Base-by-base conservation (phyloP, 2,888 invertebrate species). In the Drosophila neotestacea region DNA sequence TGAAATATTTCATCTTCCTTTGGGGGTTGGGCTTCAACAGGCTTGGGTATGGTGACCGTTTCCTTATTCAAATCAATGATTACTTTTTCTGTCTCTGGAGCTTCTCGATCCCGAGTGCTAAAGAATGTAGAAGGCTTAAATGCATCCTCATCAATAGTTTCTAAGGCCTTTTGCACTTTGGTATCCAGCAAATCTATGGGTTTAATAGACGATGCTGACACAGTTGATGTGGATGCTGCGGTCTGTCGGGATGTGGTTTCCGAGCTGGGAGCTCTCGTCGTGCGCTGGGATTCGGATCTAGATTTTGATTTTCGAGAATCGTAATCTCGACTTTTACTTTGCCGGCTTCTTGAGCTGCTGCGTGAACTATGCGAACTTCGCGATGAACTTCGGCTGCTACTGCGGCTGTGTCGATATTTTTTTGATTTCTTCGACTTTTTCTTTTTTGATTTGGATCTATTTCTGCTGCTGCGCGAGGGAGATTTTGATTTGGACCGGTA, bases 41-140 rank as follows among this genome's bases (percentile, higher is more conserved):
- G 58, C 47, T 80, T 88, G 30, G 96, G 95, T 11, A 96, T 93
- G 77, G 94, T 95, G 51, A 96, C 95, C 27, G 95, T 96, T 81
- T 96, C 95, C 1, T 95, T 94, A 77, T 94, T 94, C 59, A 96
- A 93, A 88, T 96, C 96, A 70, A 96, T 96, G 0, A 96, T 94
- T 78, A 96, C 96, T 65, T 92, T 92, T 0, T 92, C 90, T 28
- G 89, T 89, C 3, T 85, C 89, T 4, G 94, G 93, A 39, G 94
- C 93, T 77, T 95, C 95, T 74, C 95, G 95, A 77, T 92, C 94
- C 0, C 95, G 94, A 1, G 94, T 85, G 36, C 91, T 92, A n/a
- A 88, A 88, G 73, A 95, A 95, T 1, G 94, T 71, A 74, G 94
- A 95, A 1, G 94, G 95, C 9, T 94, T 93, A 91, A 96, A 96